Evolutionary conservation across 2,797 vertebrate species (phyloP).

Genomic region (Mallotus villosus): DNA sequence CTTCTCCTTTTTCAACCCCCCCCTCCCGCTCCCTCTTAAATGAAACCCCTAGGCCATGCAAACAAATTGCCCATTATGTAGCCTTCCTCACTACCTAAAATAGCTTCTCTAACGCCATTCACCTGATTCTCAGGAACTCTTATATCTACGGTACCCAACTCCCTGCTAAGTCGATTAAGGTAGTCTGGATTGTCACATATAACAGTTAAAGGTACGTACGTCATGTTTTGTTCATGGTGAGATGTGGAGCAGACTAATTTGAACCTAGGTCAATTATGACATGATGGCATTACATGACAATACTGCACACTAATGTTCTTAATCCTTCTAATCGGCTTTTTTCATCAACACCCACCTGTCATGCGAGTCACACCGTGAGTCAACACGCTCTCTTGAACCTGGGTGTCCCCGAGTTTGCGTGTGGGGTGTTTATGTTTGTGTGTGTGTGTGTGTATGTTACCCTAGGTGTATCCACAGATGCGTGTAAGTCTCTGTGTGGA

Average conservation of each 20-base stretch:
- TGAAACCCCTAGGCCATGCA: constrained; percentile 35
- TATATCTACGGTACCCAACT: constrained; percentile 38
- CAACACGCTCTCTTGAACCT: background rate
- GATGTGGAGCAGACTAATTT: background rate
- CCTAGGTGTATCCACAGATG: background rate
- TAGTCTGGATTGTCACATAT: constrained; percentile 25
- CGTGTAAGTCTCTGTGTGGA: constrained; percentile 1
- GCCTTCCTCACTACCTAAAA: constrained; percentile 51
- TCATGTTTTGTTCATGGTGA: background rate
- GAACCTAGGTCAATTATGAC: background rate
- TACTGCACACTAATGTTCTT: background rate
- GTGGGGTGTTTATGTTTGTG: constrained; percentile 6
- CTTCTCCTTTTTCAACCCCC: background rate
- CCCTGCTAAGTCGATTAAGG: constrained; percentile 44
- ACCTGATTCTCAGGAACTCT: constrained; percentile 61
- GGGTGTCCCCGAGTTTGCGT: background rate
- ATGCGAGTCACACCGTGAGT: background rate
- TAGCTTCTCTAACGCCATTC: constrained; percentile 61
- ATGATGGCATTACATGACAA: too few relatives aligned
- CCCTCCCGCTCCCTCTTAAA: constrained; percentile 2
- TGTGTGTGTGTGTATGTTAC: constrained; percentile 13
- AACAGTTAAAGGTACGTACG: background rate
- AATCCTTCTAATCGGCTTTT: background rate
- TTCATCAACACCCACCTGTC: background rate
- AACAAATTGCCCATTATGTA: constrained; percentile 67